A percentile compares a stretch with the other conserved stretches of the same genome.
These are phyloP conservation scores for Lamellibrachia luymesi DNA, from an alignment of 1,140 invertebrate species.

Conservation along the genomic window DNA sequence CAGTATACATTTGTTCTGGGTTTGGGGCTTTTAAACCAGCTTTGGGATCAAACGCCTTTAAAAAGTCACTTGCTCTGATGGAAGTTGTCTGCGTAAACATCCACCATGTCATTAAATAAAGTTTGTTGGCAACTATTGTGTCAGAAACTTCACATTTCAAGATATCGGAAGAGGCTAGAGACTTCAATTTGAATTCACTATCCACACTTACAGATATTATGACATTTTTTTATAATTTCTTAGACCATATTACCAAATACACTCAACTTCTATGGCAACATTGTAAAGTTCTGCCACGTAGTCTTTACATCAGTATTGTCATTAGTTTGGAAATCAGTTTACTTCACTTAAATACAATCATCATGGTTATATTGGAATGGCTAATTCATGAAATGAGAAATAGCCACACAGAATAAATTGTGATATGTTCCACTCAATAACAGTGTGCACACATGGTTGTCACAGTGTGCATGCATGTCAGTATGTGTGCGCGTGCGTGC, in stretches of 20 bases:
- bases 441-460: background rate
- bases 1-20: background rate
- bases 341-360: background rate
- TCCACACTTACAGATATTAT: background rate
- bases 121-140: background rate
- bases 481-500: background rate
- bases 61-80: background rate
- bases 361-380: background rate
- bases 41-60: background rate
- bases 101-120: background rate
- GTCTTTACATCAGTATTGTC: background rate
- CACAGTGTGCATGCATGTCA: conserved; percentile 3
- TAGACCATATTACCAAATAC: background rate
- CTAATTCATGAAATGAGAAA: background rate
- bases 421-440: background rate
- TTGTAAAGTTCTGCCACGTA: background rate
- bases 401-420: background rate
- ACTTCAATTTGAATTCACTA: background rate
- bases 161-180: background rate
- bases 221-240: background rate
- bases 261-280: background rate
- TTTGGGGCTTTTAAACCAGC: background rate
- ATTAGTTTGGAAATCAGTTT: background rate
- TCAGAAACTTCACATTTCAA: background rate
- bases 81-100: background rate